Evolutionary conservation across 2,113 vertebrate species (phyloP).

Genomic region (Hipposideros armiger): DNA sequence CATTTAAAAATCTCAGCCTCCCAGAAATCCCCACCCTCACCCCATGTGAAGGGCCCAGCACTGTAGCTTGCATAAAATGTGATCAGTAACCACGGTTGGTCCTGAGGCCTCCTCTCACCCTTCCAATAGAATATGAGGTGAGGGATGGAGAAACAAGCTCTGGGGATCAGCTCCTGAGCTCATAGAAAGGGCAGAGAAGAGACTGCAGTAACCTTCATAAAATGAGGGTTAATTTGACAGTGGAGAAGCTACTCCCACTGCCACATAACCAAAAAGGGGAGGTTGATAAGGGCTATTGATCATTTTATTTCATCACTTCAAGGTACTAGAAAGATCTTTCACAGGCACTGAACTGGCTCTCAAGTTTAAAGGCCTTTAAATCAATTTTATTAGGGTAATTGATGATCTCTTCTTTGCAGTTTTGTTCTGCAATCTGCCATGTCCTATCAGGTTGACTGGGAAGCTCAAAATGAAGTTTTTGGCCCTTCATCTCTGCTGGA

Average conservation of each 20-base stretch:
- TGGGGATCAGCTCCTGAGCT: neutral
- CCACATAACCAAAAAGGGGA: conserved; percentile 11
- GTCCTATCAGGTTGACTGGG: conserved; percentile 21
- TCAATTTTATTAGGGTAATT: conserved; percentile 78
- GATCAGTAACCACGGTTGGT: too few species aligned
- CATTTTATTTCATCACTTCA: conserved; percentile 75
- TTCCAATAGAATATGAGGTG: rapidly evolving
- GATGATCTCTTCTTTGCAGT: conserved; percentile 35
- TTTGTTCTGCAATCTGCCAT: conserved; percentile 5
- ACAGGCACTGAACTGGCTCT: conserved; percentile 46
- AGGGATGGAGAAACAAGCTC: rapidly evolving
- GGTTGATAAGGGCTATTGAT: conserved; percentile 57
- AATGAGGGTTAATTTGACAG: conserved; percentile 54
- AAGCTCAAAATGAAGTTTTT: neutral
- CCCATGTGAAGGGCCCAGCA: neutral
- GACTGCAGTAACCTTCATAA: neutral
- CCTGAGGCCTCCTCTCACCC: neutral
- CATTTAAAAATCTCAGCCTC: neutral
- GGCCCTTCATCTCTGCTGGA: neutral
- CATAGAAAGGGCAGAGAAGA: rapidly evolving
- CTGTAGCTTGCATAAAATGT: neutral
- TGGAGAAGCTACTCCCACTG: neutral
- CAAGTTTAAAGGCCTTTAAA: conserved; percentile 71
- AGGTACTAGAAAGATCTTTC: conserved; percentile 58
- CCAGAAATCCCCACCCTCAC: neutral